Conservation (phyloP, 2,113 vertebrate species). For the Trematocara stigmaticum region DNA sequence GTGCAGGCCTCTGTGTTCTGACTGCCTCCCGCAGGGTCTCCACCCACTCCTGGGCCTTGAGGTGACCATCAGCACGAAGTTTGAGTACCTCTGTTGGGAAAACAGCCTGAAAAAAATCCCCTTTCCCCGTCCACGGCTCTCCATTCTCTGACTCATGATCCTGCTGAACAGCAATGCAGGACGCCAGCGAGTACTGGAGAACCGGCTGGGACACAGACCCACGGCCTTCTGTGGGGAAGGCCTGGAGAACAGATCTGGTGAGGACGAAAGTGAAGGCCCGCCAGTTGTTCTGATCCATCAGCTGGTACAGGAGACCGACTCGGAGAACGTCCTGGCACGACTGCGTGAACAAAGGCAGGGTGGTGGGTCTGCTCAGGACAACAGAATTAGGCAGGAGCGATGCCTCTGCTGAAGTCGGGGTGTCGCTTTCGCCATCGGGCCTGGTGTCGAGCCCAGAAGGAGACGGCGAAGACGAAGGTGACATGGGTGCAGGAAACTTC, state of each 20-base stretch:
- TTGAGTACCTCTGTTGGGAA: constrained; percentile 85
- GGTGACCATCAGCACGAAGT: constrained; percentile 81
- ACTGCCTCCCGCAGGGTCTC: constrained; percentile 79
- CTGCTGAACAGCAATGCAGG: constrained; percentile 82
- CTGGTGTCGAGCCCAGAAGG: constrained; percentile 41
- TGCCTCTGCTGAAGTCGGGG: constrained; percentile 8
- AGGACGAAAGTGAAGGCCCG: constrained; percentile 90
- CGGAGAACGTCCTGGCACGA: constrained; percentile 80
- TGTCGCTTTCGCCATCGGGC: constrained; percentile 40
- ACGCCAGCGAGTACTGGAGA: constrained; percentile 78
- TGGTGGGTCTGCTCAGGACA: constrained; percentile 69
- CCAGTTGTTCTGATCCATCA: constrained; percentile 90
- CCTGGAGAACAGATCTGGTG: constrained; percentile 80
- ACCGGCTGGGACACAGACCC: constrained; percentile 83
- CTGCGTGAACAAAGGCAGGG: constrained; percentile 75
- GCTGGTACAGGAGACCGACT: constrained; percentile 84
- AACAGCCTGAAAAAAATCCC: constrained; percentile 79
- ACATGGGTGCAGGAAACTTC: constrained; percentile 30
- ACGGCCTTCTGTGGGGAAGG: constrained; percentile 81
- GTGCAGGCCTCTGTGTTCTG: constrained; percentile 65
- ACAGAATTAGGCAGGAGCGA: constrained; percentile 40
- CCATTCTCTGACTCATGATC: constrained; percentile 47
- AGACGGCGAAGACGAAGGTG: constrained; percentile 43
- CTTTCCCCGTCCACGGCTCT: background rate
- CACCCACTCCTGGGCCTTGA: constrained; percentile 87